A percentile compares a stretch with the other conserved stretches of the same genome.
Evolutionary conservation across 2,888 invertebrate species (phyloP).

Genomic region (Anoncus sp.): DNA sequence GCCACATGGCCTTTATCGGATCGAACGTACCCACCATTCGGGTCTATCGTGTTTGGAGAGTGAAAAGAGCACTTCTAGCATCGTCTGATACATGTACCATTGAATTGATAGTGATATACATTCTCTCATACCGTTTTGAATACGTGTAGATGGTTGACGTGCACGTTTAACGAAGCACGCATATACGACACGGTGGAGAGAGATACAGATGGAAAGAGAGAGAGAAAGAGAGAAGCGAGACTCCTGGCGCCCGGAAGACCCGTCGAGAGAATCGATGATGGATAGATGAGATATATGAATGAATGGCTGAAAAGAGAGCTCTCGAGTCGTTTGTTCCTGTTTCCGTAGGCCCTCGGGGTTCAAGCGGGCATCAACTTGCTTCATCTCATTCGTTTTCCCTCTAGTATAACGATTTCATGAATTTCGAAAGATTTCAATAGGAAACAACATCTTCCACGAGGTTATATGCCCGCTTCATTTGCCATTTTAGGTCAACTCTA

Average conservation of each 20-base stretch:
- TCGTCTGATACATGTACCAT: constrained; percentile 19
- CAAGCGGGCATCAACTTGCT: constrained; percentile 31
- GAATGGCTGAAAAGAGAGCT: constrained; percentile 43
- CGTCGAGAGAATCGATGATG: constrained; percentile 51
- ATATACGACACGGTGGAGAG: constrained; percentile 10
- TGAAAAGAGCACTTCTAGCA: constrained; percentile 23
- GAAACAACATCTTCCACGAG: neutral
- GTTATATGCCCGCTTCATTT: no score
- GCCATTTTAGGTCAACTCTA: no score
- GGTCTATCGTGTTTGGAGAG: neutral
- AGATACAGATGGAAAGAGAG: neutral
- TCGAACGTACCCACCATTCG: neutral
- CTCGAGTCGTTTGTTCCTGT: constrained; percentile 53
- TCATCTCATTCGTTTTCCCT: constrained; percentile 24
- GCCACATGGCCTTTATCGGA: constrained; percentile 1
- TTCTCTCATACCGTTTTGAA: constrained; percentile 8
- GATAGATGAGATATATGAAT: constrained; percentile 51
- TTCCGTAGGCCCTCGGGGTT: constrained; percentile 35
- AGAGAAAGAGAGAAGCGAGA: no score
- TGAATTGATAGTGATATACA: constrained; percentile 22
- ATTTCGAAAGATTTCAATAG: constrained; percentile 18
- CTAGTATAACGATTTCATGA: constrained; percentile 24
- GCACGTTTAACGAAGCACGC: constrained; percentile 15
- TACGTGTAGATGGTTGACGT: constrained; percentile 3
- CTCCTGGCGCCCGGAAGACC: constrained; percentile 41